Base-by-base conservation (phyloP, 2,888 invertebrate genomes). In the Polietes domitor region DNA sequence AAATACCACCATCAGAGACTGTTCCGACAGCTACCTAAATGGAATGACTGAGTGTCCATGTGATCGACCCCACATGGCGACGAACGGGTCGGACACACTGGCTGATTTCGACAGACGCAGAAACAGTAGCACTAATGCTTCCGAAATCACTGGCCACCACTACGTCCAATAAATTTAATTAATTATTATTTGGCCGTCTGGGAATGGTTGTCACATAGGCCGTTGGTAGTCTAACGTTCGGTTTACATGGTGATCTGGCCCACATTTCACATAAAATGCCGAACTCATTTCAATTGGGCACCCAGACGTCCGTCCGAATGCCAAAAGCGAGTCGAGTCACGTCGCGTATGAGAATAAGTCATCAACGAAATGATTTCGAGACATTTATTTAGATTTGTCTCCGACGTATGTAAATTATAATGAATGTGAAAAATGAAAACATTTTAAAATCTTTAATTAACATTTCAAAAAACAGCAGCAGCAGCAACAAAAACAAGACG, bases 121-220 rank as follows among this genome's bases (percentile, higher is more conserved):
- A 50, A 24, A 58, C 58, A 58, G 58, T 58, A 58, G 58, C 58
- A 15, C 3, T 24, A 21, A 41, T 41, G 7, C 32, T 10, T 65
- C 15, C 19, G 19, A 83, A 75, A 78, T 61, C 81, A 81, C 70
- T 82, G 47, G 43, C 5, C 26, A 78, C 32, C 77, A 76, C 79
- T 37, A 9, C 74, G 76, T 55, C 70, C 43, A 81, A 88, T 86
- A 85, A 88, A 89, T 87, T 88, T 88, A 88, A 89, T 89, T 89
- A 88, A 89, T 89, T 89, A 88, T 86, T 77, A 77, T 80, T 61
- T 88, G 87, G 85, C 80, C 68, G 58, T 86, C 86, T 61, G 41
- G 21, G 61, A 76, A 12, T 3, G 37, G 10, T 41, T 24, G 41
- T 65, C 41, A 41, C 65, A 12, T 61, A 26, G 15, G 12, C 47